A percentile compares a stretch with the other conserved stretches of the same genome.
Evolutionary conservation across 2,888 invertebrate species (phyloP).

Genomic region (Ornithoptera priamus): DNA sequence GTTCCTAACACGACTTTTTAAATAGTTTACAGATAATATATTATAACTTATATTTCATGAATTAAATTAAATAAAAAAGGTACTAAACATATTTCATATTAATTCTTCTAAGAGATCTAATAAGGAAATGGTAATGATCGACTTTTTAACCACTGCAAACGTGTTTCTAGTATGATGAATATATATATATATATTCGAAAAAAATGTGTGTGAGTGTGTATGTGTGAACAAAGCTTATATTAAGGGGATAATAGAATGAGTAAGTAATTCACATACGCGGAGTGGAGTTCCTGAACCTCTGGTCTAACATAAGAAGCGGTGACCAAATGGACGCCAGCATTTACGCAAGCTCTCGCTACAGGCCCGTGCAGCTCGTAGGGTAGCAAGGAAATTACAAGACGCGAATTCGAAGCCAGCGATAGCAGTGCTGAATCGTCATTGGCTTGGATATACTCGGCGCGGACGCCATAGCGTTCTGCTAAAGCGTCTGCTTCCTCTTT

Average conservation of each 20-base stretch:
- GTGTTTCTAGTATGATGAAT: no score
- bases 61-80: no score
- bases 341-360: conserved; percentile 92
- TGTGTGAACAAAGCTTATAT: background rate
- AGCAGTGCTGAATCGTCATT: conserved; percentile 85
- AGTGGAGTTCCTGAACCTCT: conserved; percentile 88
- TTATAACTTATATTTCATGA: no score
- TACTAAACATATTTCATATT: no score
- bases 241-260: background rate
- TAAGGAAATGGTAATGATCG: no score
- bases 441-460: conserved; percentile 91
- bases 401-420: conserved; percentile 85
- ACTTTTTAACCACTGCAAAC: no score
- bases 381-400: conserved; percentile 91
- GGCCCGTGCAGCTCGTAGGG: conserved; percentile 94
- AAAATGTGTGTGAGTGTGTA: no score
- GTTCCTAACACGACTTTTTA: background rate
- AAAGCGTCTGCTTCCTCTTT: conserved; percentile 94
- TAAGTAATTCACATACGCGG: conserved; percentile 79
- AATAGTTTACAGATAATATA: no score
- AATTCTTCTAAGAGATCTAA: no score
- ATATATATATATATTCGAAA: no score
- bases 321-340: conserved; percentile 93
- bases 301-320: conserved; percentile 97
- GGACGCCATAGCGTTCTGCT: conserved; percentile 87